Conservation (phyloP, 2,113 vertebrate genomes). For the Grammomys dolichurus region DNA sequence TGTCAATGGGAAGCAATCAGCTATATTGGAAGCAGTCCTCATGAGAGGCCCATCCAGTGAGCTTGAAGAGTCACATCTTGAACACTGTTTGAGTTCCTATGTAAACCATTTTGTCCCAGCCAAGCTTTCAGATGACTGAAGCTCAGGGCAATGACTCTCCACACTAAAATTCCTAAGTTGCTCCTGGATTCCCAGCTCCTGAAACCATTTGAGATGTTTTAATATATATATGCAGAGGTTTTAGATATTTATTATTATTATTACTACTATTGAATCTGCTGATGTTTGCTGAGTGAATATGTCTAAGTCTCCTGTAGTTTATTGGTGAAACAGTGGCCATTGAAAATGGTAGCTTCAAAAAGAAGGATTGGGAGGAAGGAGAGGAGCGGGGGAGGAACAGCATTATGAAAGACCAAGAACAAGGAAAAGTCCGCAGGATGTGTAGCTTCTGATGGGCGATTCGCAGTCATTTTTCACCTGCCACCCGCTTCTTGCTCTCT, state of each 20-base stretch:
- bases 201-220: too few species aligned
- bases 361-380: neutral
- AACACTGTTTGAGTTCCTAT: neutral
- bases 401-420: neutral
- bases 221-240: too few species aligned
- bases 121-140: neutral
- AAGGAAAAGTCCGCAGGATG: neutral
- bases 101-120: neutral
- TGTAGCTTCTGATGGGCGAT: neutral
- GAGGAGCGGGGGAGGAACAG: neutral
- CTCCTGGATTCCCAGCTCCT: neutral
- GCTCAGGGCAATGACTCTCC: neutral
- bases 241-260: neutral
- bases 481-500: neutral
- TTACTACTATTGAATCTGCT: neutral
- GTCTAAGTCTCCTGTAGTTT: neutral
- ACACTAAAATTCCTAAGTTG: neutral
- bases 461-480: neutral
- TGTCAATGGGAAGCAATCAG: neutral
- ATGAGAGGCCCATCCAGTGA: neutral
- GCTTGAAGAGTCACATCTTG: neutral
- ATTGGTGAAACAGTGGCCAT: neutral
- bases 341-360: neutral
- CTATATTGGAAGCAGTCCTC: neutral
- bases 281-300: constrained; percentile 31